Evolutionary conservation across 2,113 vertebrate species (phyloP), one percentile per base, ranked within the genome.

Genomic region (Corvus cornix): DNA sequence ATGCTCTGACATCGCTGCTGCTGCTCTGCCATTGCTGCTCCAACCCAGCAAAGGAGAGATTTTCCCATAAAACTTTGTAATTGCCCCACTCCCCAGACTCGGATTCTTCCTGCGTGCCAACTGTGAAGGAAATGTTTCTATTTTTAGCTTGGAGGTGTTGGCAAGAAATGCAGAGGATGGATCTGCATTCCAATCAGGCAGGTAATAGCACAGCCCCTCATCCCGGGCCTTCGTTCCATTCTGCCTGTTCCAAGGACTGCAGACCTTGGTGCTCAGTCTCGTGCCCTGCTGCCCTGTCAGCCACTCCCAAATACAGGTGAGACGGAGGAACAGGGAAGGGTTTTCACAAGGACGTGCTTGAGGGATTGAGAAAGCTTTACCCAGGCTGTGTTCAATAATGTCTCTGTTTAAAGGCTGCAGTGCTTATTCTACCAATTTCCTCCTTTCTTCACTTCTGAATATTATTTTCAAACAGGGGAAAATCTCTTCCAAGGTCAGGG

Each of bases 131-230:
- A 90, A 44, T 0, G 0, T 30, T 63, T 41, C 69, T 89, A 43
- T 64, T 94, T 96, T 93, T 86, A 92, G 64, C 52, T 77, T 83
- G 44, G 79, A 90, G 63, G 55, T 73, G 49, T 24, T 89, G 94
- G 89, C 92, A 95, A 63, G 93, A 35, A 87, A 55, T 21, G 70
- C 51, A 46, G 67, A 3, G 17, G 27, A 10, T 48, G 76, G 76
- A 48, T 70, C 72, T 84, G 92, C 82, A 70, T 88, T 46, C 28
- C 81, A 55, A 89, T 24, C 62, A 88, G 79, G 48, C 74, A 75
- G 72, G 68, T 77, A 27, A 74, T 2, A 72, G 55, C 81, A 13
- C 33, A 90, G 49, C 35, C 11, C 51, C 55, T 37, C 3, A 22
- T 58, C 12, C 53, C 2, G 0, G 37, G 20, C 21, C 30, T 39